A percentile compares a stretch with the other conserved stretches of the same genome.
Evolutionary conservation across 2,797 vertebrate species (phyloP).

Genomic region (Muscicapa striata): DNA sequence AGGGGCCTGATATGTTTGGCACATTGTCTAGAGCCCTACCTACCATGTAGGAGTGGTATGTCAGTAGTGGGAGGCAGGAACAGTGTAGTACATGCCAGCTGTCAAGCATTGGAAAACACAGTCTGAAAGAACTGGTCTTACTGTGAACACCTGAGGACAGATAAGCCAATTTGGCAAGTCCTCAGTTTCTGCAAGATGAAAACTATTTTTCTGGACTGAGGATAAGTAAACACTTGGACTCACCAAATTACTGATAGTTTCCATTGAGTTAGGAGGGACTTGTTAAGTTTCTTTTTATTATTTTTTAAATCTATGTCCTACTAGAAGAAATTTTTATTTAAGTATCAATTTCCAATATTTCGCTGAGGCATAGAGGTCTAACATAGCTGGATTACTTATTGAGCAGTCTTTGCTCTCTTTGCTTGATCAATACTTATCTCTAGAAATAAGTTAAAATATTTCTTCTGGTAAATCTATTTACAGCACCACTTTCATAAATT

Average conservation of each 20-base stretch:
- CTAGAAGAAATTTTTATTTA: neutral
- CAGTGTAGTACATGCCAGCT: neutral
- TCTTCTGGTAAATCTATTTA: neutral
- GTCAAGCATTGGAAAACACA: neutral
- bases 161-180: neutral
- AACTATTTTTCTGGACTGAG: neutral
- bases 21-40: neutral
- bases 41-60: neutral
- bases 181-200: neutral
- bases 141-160: neutral
- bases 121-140: neutral
- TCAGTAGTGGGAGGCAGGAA: neutral
- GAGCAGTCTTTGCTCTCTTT: neutral
- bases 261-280: neutral
- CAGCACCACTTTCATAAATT: neutral
- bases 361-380: neutral
- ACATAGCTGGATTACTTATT: neutral
- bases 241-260: neutral
- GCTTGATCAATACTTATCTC: neutral
- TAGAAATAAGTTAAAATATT: neutral
- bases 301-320: neutral
- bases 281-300: neutral
- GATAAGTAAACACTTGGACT: neutral
- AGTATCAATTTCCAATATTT: neutral
- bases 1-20: too few relatives aligned